Percentiles rank a stretch among this genome's conserved stretches.
Conservation (phyloP, 2,888 invertebrate species). For the Dysmachus trigonus region DNA sequence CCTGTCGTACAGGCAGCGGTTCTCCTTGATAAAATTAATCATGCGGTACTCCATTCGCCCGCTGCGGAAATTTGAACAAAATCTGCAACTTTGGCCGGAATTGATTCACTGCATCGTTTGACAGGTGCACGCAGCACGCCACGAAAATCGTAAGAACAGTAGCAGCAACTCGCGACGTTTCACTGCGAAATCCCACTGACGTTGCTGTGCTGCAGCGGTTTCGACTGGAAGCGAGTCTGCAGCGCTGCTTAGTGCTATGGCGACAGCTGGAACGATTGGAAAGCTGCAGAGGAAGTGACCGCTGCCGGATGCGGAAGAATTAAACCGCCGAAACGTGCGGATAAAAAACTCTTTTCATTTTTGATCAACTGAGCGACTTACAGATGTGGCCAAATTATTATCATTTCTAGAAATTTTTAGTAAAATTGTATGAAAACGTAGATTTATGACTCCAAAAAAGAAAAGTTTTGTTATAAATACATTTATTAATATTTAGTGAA, state of each 20-base stretch:
- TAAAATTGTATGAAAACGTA: no score
- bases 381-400: no score
- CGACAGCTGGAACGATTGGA: not conserved
- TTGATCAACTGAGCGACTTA: no score
- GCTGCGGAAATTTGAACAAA: not conserved
- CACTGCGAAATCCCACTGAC: not conserved
- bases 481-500: no score
- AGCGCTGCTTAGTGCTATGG: not conserved
- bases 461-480: no score
- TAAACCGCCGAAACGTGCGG: not conserved
- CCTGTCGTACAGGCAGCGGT: not conserved
- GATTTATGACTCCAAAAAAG: no score
- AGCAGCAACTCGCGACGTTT: not conserved
- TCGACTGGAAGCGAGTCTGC: not conserved
- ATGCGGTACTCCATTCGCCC: not conserved
- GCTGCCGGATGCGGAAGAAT: not conserved
- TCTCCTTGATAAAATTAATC: constrained; percentile 8
- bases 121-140: not conserved
- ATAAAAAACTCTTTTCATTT: no score
- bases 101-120: not conserved
- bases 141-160: not conserved
- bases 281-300: not conserved
- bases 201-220: not conserved
- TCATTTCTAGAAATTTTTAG: no score
- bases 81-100: not conserved